phyloP scores from a whole-genome alignment of 2,888 invertebrate genomes.

The Strigamia maritima region DNA sequence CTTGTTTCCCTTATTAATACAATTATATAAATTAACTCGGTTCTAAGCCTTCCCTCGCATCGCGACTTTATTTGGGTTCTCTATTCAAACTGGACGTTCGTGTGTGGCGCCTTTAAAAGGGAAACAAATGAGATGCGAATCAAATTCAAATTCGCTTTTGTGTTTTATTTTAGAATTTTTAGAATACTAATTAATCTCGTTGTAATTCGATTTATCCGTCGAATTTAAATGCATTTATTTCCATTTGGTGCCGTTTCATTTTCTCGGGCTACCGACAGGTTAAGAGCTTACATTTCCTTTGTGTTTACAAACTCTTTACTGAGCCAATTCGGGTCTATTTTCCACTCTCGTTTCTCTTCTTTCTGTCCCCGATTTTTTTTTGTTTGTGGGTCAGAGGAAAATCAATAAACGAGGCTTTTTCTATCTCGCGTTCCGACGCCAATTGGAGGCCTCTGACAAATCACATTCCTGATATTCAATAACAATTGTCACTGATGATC shows the following conservation, averaged over 20 bases:
- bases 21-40: slow-evolving; percentile 30
- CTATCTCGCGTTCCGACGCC: slow-evolving; percentile 16
- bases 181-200: too few species aligned
- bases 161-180: background rate
- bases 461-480: slow-evolving; percentile 35
- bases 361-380: background rate
- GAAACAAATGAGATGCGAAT: background rate
- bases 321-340: background rate
- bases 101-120: background rate
- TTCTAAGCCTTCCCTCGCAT: background rate
- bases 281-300: background rate
- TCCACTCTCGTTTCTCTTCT: slow-evolving; percentile 1
- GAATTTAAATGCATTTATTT: too few species aligned
- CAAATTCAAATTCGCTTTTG: background rate
- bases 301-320: background rate
- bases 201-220: too few species aligned
- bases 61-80: slow-evolving; percentile 16
- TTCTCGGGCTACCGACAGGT: background rate
- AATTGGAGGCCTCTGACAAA: slow-evolving; percentile 35
- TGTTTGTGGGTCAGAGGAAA: slow-evolving; percentile 18
- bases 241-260: too few species aligned
- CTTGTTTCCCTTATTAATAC: slow-evolving; percentile 32
- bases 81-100: background rate
- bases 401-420: slow-evolving; percentile 21
- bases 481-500: slow-evolving; percentile 35